Evolutionary conservation across 2,113 vertebrate genomes (phyloP), one percentile per base, ranked within the genome.

Genomic region (Chionis minor): DNA sequence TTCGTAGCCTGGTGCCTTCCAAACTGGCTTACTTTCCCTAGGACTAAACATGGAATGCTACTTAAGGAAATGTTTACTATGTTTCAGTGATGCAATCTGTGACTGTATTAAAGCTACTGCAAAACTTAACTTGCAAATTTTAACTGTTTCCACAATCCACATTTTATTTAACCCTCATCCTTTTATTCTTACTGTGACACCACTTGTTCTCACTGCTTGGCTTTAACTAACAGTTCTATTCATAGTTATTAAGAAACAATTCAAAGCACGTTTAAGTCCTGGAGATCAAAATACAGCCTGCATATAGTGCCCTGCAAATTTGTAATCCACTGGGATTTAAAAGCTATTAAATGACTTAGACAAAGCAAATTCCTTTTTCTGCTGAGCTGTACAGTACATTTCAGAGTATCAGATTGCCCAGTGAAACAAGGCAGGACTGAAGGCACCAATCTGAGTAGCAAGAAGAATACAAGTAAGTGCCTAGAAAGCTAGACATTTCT

Each of bases 331-430:
- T 88, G 38, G 85, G 94, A 93, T 92, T 96, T 90, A 78, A 95
- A 95, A 94, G 92, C 86, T 95, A 95, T 94, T 97, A 96, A 89
- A 94, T 97, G 90, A 96, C 92, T 94, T 94, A 94, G 86, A 94
- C 88, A 96, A 94, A 94, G 84, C 72, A 85, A 94, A 93, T 91
- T 94, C 95, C 89, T 88, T 92, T 93, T 91, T 94, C 70, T 95
- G 86, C 52, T 95, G 86, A 95, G 86, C 88, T 85, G 58, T 83
- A 69, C 26, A 55, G 91, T 78, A 66, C 86, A 94, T 94, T 95
- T 94, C 54, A 81, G 74, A 69, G 66, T 84, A 96, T 96, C 83
- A 88, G n/a, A 82, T 88, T 92, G 69, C 82, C 38, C n/a, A 86
- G 54, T 92, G 56, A 88, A 84, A 86, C 33, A 69, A 88, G 66